phyloP scores from a whole-genome alignment of 2,113 vertebrate genomes.

The Alosa alosa region DNA sequence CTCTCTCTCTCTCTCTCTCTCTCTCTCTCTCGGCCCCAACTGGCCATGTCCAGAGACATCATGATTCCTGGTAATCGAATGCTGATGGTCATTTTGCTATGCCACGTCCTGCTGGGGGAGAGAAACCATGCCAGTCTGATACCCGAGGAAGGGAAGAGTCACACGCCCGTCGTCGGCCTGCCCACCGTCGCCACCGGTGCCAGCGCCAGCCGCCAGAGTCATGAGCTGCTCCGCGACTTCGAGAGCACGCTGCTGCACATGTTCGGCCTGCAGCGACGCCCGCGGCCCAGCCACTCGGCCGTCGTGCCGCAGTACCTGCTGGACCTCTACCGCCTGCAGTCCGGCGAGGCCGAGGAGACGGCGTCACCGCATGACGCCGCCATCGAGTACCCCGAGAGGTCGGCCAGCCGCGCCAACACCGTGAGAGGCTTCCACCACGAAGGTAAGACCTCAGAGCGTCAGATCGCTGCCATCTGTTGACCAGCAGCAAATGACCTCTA shows the following conservation, averaged over 20 bases:
- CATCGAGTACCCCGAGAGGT: slow-evolving; percentile 91
- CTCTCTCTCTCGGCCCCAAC: slow-evolving; percentile 39
- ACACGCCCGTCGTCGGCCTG: slow-evolving; percentile 79
- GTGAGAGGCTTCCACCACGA: slow-evolving; percentile 98
- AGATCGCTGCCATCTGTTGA: background rate
- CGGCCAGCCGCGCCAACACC: slow-evolving; percentile 93
- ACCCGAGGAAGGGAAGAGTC: slow-evolving; percentile 95
- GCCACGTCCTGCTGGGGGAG: slow-evolving; percentile 99
- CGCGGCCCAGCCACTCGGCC: slow-evolving; percentile 85
- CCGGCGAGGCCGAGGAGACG: slow-evolving; percentile 88
- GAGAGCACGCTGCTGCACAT: slow-evolving; percentile 98
- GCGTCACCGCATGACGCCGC: slow-evolving; percentile 70
- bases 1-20: slow-evolving; percentile 46
- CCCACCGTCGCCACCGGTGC: background rate
- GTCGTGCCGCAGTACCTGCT: slow-evolving; percentile 92
- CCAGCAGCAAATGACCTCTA: background rate
- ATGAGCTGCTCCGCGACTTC: slow-evolving; percentile 98
- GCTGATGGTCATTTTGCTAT: slow-evolving; percentile 99
- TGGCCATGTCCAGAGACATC: slow-evolving; percentile 87
- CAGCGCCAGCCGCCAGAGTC: slow-evolving; percentile 73
- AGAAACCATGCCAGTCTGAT: slow-evolving; percentile 96
- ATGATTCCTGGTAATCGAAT: slow-evolving; percentile 99
- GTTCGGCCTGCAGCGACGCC: slow-evolving; percentile 94
- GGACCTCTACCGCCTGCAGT: slow-evolving; percentile 96
- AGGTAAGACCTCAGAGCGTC: slow-evolving; percentile 70